These are phyloP conservation scores for Odocoileus virginianus DNA, from an alignment of 2,113 vertebrate genomes.

Conservation along the genomic window DNA sequence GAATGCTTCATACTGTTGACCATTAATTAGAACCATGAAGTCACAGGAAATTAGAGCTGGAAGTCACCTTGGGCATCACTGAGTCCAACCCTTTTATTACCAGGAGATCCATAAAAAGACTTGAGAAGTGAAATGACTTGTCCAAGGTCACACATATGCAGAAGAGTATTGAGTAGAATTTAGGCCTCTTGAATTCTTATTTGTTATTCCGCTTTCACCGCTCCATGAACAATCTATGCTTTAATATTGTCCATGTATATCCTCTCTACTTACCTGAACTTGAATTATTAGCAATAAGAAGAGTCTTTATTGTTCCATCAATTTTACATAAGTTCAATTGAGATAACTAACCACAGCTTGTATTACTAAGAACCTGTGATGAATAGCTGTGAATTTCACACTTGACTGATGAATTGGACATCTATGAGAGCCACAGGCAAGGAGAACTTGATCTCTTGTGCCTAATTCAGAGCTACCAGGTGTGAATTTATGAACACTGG, in stretches of 20 bases:
- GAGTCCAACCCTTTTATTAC: not conserved
- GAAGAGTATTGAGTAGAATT: not conserved
- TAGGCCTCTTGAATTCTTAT: not conserved
- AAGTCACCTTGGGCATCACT: not conserved
- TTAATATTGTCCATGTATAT: not conserved
- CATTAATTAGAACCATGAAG: not conserved
- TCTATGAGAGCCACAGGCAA: constrained; percentile 18
- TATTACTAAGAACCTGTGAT: constrained; percentile 34
- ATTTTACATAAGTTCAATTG: not conserved
- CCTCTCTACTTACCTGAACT: not conserved
- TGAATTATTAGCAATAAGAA: not conserved
- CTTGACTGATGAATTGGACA: constrained; percentile 38
- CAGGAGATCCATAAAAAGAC: not conserved
- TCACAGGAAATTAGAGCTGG: not conserved
- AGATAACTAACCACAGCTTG: not conserved
- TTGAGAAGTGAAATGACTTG: not conserved
- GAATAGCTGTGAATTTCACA: constrained; percentile 59
- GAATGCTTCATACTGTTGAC: not conserved
- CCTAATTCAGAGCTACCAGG: constrained; percentile 57
- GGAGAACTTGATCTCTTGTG: constrained; percentile 65
- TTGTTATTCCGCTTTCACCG: not conserved
- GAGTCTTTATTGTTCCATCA: not conserved
- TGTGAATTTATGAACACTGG: constrained; percentile 75
- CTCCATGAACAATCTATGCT: not conserved
- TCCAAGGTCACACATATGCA: not conserved